Percentiles rank a stretch among this genome's conserved stretches.
These are phyloP conservation scores for Liodrosophila aerea DNA, from an alignment of 2,888 invertebrate species.

Conservation along the genomic window DNA sequence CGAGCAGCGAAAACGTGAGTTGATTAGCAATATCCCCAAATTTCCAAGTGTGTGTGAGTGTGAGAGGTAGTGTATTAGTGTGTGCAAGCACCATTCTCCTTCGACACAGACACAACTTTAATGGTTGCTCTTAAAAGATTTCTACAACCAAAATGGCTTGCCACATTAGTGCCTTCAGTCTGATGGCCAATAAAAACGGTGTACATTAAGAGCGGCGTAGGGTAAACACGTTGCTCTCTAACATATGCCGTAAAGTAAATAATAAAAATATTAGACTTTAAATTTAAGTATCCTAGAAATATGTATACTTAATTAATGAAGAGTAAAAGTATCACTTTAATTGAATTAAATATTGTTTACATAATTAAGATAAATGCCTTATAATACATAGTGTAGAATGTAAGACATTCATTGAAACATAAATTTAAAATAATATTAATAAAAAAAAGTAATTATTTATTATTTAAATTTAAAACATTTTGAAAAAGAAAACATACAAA, in stretches of 20 bases:
- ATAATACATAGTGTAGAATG: no score
- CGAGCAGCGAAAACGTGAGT: slow-evolving; percentile 78
- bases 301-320: neutral
- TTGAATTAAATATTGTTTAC: neutral
- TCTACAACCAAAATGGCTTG: slow-evolving; percentile 36
- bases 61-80: slow-evolving; percentile 10
- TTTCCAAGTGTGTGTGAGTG: slow-evolving; percentile 15
- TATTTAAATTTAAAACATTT: no score
- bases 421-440: no score
- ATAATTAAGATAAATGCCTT: no score
- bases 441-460: no score
- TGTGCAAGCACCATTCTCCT: slow-evolving; percentile 39
- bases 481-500: no score
- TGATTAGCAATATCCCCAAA: slow-evolving; percentile 68
- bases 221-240: slow-evolving; percentile 46
- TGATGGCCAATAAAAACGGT: slow-evolving; percentile 47
- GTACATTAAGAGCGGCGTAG: slow-evolving; percentile 48
- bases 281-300: slow-evolving; percentile 9
- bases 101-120: slow-evolving; percentile 60
- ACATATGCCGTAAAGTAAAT: slow-evolving; percentile 51
- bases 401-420: no score
- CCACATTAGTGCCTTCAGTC: slow-evolving; percentile 47
- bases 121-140: slow-evolving; percentile 52
- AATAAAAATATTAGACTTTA: slow-evolving; percentile 11
- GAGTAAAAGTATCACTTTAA: neutral